phyloP scores from a whole-genome alignment of 2,888 invertebrate species.

The Papilio elwesi region DNA sequence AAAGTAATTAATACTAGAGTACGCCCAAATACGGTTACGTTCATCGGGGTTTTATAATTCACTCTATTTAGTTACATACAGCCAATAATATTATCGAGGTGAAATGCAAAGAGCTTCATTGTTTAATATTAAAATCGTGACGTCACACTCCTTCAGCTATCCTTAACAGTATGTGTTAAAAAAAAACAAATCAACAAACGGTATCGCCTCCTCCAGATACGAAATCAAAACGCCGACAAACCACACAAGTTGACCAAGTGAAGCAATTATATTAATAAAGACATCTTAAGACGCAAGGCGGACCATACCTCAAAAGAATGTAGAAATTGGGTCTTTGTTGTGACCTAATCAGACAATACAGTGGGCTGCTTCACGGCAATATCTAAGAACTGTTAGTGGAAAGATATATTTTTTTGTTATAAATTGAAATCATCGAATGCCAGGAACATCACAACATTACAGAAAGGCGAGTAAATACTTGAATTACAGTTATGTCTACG shows the following conservation, averaged over 20 bases:
- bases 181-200: too few relatives aligned
- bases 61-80: slow-evolving; percentile 56
- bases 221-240: slow-evolving; percentile 49
- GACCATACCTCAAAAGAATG: too few relatives aligned
- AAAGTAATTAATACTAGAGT: slow-evolving; percentile 51
- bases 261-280: neutral
- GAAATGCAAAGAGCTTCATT: slow-evolving; percentile 58
- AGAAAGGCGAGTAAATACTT: slow-evolving; percentile 79
- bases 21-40: slow-evolving; percentile 51
- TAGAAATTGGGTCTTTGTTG: too few relatives aligned
- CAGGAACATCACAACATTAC: slow-evolving; percentile 69
- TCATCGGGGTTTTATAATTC: slow-evolving; percentile 68
- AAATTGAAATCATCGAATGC: slow-evolving; percentile 48
- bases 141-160: slow-evolving; percentile 76
- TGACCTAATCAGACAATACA: too few relatives aligned
- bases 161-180: too few relatives aligned
- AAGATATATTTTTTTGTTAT: neutral
- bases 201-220: slow-evolving; percentile 60
- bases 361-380: slow-evolving; percentile 32
- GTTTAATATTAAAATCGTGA: slow-evolving; percentile 60
- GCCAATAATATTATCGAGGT: slow-evolving; percentile 53
- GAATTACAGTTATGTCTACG: slow-evolving; percentile 75
- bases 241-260: neutral
- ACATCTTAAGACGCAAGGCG: too few relatives aligned
- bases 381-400: slow-evolving; percentile 52